These are phyloP conservation scores for Psittacus erithacus DNA, from an alignment of 2,113 vertebrate genomes.

Conservation along the genomic window DNA sequence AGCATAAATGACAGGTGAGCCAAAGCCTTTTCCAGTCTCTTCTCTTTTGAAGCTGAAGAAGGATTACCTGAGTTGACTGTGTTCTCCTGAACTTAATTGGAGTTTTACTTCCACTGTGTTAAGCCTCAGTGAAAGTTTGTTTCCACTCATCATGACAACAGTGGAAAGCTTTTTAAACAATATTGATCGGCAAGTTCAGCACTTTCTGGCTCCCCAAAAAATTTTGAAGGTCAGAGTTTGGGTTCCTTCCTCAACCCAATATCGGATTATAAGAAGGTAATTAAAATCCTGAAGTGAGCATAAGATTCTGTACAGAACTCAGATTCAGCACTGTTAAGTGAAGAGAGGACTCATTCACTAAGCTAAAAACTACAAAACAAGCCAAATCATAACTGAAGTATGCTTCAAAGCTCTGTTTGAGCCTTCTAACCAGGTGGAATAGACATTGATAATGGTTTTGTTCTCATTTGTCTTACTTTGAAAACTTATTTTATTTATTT, in stretches of 20 bases:
- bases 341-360: background rate
- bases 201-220: background rate
- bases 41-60: slow-evolving; percentile 21
- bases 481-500: background rate
- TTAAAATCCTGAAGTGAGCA: background rate
- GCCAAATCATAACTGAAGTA: background rate
- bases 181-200: background rate
- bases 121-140: background rate
- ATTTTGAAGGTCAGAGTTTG: background rate
- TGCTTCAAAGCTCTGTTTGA: background rate
- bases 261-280: background rate
- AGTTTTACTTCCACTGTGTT: background rate
- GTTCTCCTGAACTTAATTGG: slow-evolving; percentile 42
- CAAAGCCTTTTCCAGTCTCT: slow-evolving; percentile 25
- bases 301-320: background rate
- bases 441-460: background rate
- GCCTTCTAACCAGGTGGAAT: background rate
- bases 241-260: rapidly evolving
- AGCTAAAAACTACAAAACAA: background rate
- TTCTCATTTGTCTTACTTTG: background rate
- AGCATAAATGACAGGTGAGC: slow-evolving; percentile 43
- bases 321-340: background rate
- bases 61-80: slow-evolving; percentile 11
- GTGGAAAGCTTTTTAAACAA: background rate
- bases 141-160: background rate